Conservation (phyloP, 1,140 invertebrate genomes). For the Calliphora vicina region DNA sequence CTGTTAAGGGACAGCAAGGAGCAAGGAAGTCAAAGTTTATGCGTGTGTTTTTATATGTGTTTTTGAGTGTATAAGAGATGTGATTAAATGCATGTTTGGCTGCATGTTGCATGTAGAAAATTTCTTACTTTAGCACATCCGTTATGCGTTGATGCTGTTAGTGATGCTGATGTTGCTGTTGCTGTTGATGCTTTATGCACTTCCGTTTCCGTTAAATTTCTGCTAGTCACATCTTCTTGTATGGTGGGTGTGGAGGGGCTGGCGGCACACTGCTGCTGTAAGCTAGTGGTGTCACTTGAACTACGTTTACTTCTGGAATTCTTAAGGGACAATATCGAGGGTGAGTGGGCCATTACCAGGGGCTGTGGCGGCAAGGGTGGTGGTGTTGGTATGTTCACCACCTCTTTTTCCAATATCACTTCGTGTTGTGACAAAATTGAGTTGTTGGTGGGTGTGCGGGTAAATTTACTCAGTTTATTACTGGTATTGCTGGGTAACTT, state of each 20-base stretch:
- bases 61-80: neutral
- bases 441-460: neutral
- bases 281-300: constrained; percentile 19
- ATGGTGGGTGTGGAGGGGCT: constrained; percentile 12
- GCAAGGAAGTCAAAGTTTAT: neutral
- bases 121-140: constrained; percentile 21
- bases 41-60: neutral
- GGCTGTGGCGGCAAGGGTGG: constrained; percentile 52
- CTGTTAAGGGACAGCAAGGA: neutral
- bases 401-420: constrained; percentile 40
- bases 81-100: too few relatives aligned
- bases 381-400: constrained; percentile 47
- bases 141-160: constrained; percentile 23
- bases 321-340: constrained; percentile 11
- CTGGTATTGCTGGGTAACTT: constrained; percentile 27
- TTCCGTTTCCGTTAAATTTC: constrained; percentile 34
- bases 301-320: constrained; percentile 37
- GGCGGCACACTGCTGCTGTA: neutral
- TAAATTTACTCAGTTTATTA: constrained; percentile 20
- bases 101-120: too few relatives aligned
- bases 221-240: neutral
- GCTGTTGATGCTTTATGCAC: constrained; percentile 15
- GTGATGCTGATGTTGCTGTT: constrained; percentile 11
- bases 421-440: constrained; percentile 3
- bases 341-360: constrained; percentile 36